Percentiles rank a stretch among this genome's conserved stretches.
Evolutionary conservation across 2,113 vertebrate species (phyloP).

Genomic region (Azemiops feae): DNA sequence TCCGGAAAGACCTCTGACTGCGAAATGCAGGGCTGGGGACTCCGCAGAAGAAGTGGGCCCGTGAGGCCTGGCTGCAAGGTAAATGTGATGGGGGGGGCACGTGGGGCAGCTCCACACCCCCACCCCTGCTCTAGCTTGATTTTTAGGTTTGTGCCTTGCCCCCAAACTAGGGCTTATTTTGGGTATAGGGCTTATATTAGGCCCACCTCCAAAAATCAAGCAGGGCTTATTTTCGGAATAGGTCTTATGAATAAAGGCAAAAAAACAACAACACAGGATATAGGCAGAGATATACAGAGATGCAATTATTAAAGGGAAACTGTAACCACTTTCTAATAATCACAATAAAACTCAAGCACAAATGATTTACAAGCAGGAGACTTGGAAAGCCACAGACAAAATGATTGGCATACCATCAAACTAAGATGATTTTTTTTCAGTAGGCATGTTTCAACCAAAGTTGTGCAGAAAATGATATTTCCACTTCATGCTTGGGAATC

Average conservation of each 20-base stretch:
- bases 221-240: no score
- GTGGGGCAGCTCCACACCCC: no score
- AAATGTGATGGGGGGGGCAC: no score
- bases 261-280: not conserved
- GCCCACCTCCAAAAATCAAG: no score
- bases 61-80: no score
- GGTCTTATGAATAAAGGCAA: not conserved
- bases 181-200: no score
- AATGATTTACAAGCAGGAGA: not conserved
- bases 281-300: not conserved
- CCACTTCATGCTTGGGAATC: not conserved
- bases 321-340: not conserved
- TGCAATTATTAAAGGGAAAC: not conserved
- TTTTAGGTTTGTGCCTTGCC: no score
- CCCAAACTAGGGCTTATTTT: no score
- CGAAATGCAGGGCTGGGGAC: no score
- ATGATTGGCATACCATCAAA: not conserved
- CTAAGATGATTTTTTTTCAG: not conserved
- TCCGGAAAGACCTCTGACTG: no score
- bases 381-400: not conserved
- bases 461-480: not conserved
- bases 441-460: not conserved
- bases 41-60: no score
- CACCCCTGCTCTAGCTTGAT: no score
- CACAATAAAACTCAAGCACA: not conserved